Evolutionary conservation across 2,113 vertebrate species (phyloP), one percentile per base, ranked within the genome.

Genomic region (Menura novaehollandiae): DNA sequence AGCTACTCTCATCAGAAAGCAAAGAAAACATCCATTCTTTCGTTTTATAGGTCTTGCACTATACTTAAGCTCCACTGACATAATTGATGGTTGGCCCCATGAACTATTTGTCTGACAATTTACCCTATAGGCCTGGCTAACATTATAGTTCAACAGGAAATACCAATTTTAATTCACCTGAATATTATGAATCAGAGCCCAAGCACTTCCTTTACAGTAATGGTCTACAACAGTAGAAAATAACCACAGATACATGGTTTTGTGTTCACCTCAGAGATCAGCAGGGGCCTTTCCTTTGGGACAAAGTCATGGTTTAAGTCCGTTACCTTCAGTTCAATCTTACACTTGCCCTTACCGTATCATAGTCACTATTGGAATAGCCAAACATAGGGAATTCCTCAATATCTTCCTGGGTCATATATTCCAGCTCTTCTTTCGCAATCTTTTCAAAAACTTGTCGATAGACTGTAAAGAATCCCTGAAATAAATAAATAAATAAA

Each of bases 391-490:
- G 99, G 93, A 99, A 99, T 73, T 98, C 98, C 35, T 98, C 98
- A 4, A 67, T 74, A 14, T 98, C 98, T 27, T 99, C 98, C 22
- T 98, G 98, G 4, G 98, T 97, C 60, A 97, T 94, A 23, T 97
- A 98, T 82, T 99, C 99, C 95, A 98, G 96, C 90, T 99, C 99
- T 96, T 99, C 99, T 83, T 99, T 98, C 1, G 97, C 98, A 91
- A 99, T 98, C 91, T 98, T 98, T 95, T 99, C 98, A 97, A 99
- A 99, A 82, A 99, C 97, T 51, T 97, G 97, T 46, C 98, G 98
- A 97, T 99, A 99, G 18, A 99, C 98, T 1, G 98, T 80, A 63
- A 99, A 99, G 97, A 99, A 99, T 17, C 99, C 98, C 99, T 99
- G 68, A 79, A 97, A 95, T 30, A 20, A 59, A 46, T 1, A 66